Evolutionary conservation across 2,888 invertebrate species (phyloP).

Genomic region (Spialia ferax): DNA sequence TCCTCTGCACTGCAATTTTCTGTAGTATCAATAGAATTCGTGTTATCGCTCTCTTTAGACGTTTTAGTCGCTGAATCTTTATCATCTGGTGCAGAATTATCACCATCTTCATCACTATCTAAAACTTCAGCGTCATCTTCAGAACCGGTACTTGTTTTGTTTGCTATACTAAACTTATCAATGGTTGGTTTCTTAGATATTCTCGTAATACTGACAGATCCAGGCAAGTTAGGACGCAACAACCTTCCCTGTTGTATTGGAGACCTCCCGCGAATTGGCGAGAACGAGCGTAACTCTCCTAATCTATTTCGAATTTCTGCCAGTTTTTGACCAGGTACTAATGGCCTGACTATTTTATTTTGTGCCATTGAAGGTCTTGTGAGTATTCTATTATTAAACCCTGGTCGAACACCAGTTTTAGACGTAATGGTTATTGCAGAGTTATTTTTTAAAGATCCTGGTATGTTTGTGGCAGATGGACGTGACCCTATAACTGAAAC

Average conservation of each 20-base stretch:
- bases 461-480: constrained; percentile 70
- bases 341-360: constrained; percentile 63
- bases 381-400: constrained; percentile 71
- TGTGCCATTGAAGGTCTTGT: constrained; percentile 69
- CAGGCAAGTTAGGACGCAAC: constrained; percentile 69
- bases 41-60: constrained; percentile 36
- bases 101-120: constrained; percentile 75
- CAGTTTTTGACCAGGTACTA: constrained; percentile 76
- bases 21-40: neutral
- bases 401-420: constrained; percentile 71
- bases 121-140: constrained; percentile 77
- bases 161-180: constrained; percentile 54
- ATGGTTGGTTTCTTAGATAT: constrained; percentile 64
- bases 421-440: constrained; percentile 87
- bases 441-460: constrained; percentile 86
- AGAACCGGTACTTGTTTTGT: constrained; percentile 62
- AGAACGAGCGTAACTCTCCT: constrained; percentile 69
- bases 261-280: constrained; percentile 67
- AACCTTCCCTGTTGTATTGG: constrained; percentile 63
- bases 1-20: neutral
- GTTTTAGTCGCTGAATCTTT: constrained; percentile 49
- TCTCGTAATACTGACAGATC: constrained; percentile 80
- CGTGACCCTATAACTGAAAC: constrained; percentile 72
- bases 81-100: constrained; percentile 47
- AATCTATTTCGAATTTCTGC: constrained; percentile 72